A percentile compares a stretch with the other conserved stretches of the same genome.
phyloP scores from a whole-genome alignment of 2,113 vertebrate genomes.

The Oreamnos americanus region DNA sequence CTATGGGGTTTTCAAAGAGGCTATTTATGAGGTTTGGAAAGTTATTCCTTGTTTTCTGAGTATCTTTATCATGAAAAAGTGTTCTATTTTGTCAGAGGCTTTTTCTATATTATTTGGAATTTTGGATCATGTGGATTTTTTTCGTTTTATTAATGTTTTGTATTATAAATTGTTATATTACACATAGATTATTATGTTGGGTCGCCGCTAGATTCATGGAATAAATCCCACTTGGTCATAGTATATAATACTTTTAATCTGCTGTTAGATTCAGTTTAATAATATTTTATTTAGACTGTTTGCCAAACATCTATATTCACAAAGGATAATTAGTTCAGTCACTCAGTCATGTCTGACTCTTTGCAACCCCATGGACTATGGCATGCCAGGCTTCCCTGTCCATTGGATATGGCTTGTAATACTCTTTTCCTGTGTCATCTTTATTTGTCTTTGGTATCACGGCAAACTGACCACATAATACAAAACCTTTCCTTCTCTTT shows the following conservation, averaged over 20 bases:
- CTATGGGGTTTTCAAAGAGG: neutral
- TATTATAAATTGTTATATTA: neutral
- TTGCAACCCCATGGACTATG: neutral
- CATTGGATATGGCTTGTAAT: neutral
- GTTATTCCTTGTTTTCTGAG: neutral
- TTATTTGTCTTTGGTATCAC: neutral
- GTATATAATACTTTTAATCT: neutral
- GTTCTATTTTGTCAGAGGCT: neutral
- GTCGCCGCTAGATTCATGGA: neutral
- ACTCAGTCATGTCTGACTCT: neutral
- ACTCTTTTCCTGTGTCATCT: neutral
- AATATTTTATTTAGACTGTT: neutral
- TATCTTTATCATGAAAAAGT: neutral
- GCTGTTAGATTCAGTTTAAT: neutral
- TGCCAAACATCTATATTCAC: neutral
- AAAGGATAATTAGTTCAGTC: neutral
- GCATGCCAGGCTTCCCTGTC: neutral
- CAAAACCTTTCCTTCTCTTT: neutral
- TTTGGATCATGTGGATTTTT: neutral
- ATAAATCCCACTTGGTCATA: neutral
- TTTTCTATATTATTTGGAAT: neutral
- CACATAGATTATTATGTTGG: neutral
- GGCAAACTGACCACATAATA: neutral
- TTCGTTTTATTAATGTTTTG: neutral
- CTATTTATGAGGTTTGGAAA: neutral